phyloP scores from a whole-genome alignment of 2,113 vertebrate species.

The Donacobius atricapilla region DNA sequence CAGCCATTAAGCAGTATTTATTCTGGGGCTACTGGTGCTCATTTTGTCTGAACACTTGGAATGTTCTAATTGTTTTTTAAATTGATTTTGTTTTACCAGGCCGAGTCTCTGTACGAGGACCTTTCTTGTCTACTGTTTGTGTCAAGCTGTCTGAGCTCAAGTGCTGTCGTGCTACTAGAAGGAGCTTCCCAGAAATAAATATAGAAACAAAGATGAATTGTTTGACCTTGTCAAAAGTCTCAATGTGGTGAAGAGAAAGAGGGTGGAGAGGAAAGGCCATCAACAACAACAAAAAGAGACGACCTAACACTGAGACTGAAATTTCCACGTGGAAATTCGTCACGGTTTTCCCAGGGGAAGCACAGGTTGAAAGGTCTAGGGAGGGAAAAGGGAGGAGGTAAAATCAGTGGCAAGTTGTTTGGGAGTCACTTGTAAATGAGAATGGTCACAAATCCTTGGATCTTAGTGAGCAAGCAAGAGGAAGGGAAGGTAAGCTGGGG shows the following conservation, averaged over 20 bases:
- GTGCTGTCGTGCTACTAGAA: background rate
- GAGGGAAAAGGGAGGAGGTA: slow-evolving; percentile 25
- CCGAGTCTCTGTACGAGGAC: background rate
- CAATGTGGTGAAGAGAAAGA: background rate
- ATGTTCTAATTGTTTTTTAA: background rate
- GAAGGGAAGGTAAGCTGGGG: background rate
- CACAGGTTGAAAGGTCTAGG: background rate
- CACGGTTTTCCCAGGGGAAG: background rate
- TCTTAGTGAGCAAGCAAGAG: background rate
- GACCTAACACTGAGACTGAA: background rate
- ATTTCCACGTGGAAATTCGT: slow-evolving; percentile 30
- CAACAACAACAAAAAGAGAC: background rate
- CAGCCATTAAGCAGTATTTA: background rate
- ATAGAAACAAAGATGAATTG: slow-evolving; percentile 24
- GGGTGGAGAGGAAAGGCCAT: slow-evolving; percentile 20
- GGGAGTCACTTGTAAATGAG: background rate
- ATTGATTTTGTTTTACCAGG: background rate
- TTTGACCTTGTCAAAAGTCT: slow-evolving; percentile 36
- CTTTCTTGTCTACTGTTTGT: background rate
- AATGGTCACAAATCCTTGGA: background rate
- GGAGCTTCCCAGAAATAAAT: slow-evolving; percentile 3
- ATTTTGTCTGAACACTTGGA: background rate
- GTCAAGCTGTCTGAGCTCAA: background rate
- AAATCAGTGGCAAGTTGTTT: background rate
- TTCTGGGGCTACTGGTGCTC: background rate